Percentiles rank a stretch among this genome's conserved stretches.
Evolutionary conservation across 2,888 invertebrate species (phyloP).

Genomic region (Opisthograptis luteolata): DNA sequence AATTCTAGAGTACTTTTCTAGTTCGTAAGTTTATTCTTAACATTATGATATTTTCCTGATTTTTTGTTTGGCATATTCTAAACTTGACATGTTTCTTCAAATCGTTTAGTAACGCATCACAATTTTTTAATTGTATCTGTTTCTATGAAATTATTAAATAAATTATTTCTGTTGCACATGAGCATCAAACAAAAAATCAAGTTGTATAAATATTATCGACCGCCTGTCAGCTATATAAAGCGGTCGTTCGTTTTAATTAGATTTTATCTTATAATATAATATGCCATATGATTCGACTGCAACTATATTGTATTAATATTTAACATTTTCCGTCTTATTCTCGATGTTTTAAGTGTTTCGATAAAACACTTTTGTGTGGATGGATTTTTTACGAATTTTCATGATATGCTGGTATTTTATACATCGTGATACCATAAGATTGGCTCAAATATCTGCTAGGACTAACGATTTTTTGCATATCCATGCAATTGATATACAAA

Average conservation of each 20-base stretch:
- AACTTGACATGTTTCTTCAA: neutral
- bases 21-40: conserved; percentile 41
- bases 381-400: too few relatives aligned
- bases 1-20: conserved; percentile 36
- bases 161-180: neutral
- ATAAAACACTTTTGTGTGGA: neutral
- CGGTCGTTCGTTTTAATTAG: conserved; percentile 8
- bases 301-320: conserved; percentile 32
- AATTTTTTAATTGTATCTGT: too few relatives aligned
- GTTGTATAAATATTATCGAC: conserved; percentile 3
- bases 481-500: too few relatives aligned
- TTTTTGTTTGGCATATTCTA: conserved; percentile 9
- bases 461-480: too few relatives aligned
- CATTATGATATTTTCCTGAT: conserved; percentile 18
- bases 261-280: conserved; percentile 30
- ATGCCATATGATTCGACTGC: conserved; percentile 27
- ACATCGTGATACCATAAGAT: too few relatives aligned
- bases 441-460: too few relatives aligned
- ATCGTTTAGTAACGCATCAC: too few relatives aligned
- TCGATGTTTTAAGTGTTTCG: conserved; percentile 39
- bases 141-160: neutral
- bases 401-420: too few relatives aligned
- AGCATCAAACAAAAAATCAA: conserved; percentile 16
- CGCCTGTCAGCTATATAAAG: too few relatives aligned
- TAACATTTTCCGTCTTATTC: conserved; percentile 39